These are phyloP conservation scores for Tenthredo scrophulariae DNA, from an alignment of 2,888 invertebrate species.

Conservation along the genomic window DNA sequence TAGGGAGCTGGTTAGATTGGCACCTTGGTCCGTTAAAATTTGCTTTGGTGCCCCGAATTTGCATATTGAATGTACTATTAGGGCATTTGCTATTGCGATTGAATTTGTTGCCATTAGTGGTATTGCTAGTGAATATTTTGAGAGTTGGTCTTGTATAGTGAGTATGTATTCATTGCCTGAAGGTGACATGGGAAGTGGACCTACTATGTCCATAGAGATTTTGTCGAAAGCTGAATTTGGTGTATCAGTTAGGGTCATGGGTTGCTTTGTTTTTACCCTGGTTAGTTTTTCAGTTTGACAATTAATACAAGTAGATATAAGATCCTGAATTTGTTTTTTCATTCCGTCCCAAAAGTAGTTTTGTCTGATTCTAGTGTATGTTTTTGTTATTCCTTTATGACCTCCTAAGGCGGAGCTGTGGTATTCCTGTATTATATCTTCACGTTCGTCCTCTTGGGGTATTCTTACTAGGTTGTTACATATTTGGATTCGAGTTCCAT, in stretches of 20 bases:
- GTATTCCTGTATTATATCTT: neutral
- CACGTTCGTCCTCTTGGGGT: constrained; percentile 18
- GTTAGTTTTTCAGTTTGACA: no score
- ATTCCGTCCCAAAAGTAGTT: constrained; percentile 25
- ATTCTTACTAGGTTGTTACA: constrained; percentile 38
- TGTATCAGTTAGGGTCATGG: no score
- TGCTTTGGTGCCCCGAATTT: no score
- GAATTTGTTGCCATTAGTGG: neutral
- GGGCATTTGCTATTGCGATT: no score
- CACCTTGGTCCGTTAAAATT: no score
- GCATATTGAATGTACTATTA: no score
- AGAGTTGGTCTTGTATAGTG: constrained; percentile 55
- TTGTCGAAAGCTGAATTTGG: no score
- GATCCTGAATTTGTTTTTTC: no score
- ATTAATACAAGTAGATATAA: no score
- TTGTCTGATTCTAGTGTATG: constrained; percentile 48
- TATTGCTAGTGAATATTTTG: constrained; percentile 54
- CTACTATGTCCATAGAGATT: constrained; percentile 52
- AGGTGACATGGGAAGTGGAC: constrained; percentile 30
- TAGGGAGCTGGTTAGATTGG: no score
- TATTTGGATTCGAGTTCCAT: constrained; percentile 24
- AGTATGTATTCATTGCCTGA: constrained; percentile 35
- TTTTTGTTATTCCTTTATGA: constrained; percentile 54
- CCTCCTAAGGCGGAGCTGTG: constrained; percentile 48
- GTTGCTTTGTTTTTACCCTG: no score